Conservation (phyloP, 2,113 vertebrate genomes). For the Lepus europaeus region DNA sequence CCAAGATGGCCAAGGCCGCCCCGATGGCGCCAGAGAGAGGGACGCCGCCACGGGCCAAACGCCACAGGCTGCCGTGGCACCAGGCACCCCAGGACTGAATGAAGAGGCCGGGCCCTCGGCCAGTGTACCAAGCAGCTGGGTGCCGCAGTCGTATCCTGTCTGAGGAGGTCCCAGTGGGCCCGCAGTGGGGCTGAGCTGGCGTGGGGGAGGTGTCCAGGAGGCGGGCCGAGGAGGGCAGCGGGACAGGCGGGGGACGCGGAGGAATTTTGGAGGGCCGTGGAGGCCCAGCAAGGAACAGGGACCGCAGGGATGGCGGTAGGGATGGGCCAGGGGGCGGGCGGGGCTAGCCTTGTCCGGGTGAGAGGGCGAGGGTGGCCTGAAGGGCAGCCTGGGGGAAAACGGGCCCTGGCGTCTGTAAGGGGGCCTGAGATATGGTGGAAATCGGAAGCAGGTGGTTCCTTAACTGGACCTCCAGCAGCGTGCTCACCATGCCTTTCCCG, state of each 20-base stretch:
- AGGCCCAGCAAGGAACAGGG: too few species aligned
- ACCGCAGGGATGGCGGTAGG: background rate
- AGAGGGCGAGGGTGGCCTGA: too few species aligned
- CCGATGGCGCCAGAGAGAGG: background rate
- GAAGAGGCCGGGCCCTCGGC: accelerated
- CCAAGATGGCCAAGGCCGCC: accelerated
- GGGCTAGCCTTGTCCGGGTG: background rate
- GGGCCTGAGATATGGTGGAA: accelerated
- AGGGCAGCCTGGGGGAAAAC: accelerated
- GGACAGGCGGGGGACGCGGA: background rate
- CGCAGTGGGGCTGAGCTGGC: too few species aligned
- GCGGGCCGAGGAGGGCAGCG: too few species aligned
- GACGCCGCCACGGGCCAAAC: background rate
- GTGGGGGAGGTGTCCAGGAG: accelerated
- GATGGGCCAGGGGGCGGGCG: too few species aligned
- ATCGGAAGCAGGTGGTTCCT: background rate
- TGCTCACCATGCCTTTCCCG: background rate
- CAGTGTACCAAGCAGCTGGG: accelerated
- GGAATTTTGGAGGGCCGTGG: too few species aligned
- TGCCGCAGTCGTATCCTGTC: background rate
- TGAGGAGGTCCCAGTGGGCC: background rate
- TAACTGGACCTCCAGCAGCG: background rate
- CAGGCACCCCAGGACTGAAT: accelerated
- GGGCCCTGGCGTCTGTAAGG: background rate
- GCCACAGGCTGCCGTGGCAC: background rate